Base-by-base conservation (phyloP, 2,797 vertebrate genomes). In the Thamnophis elegans region DNA sequence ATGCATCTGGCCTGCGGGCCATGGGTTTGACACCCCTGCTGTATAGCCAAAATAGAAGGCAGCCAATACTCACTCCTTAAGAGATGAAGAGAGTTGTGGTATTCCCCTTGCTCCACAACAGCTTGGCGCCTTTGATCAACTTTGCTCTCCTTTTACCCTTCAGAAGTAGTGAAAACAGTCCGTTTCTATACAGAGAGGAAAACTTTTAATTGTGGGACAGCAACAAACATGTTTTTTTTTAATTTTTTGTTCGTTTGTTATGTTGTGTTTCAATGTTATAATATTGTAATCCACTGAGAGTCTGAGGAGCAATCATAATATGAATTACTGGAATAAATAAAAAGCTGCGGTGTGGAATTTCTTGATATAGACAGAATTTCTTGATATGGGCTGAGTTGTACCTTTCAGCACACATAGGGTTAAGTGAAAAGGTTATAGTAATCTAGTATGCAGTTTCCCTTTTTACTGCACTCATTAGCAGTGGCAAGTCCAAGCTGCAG, bases 391-490 rank as follows among this genome's bases (percentile, higher is more conserved):
- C 87, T 95, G 91, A 97, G 90, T 96, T 94, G 95, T 92, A 91
- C 89, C 92, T 95, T 96, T 96, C 95, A 91, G 92, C 95, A 96
- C 90, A 94, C 95, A 96, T 89, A 94, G 96, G 97, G 97, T 98
- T 97, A 97, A 97, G 94, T 95, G 93, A 94, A 97, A 97, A 97
- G 97, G 95, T 97, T 97, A 96, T 89, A 95, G 96, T 97, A 96
- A 93, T 96, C 97, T 96, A 96, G 93, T 93, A 91, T 96, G 94
- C 95, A 95, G 96, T 97, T 97, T 96, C 92, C 92, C 95, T 97
- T 96, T 97, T 96, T 97, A 97, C 96, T 96, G 95, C 97, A 96
- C 97, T 98, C 97, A 97, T 98, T 97, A 98, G 97, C 95, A 95
- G 95, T 97, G 96, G 96, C 96, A 96, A 96, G 96, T 97, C 94